These are phyloP conservation scores for Mamestra brassicae DNA, from an alignment of 2,888 invertebrate genomes.

Conservation along the genomic window DNA sequence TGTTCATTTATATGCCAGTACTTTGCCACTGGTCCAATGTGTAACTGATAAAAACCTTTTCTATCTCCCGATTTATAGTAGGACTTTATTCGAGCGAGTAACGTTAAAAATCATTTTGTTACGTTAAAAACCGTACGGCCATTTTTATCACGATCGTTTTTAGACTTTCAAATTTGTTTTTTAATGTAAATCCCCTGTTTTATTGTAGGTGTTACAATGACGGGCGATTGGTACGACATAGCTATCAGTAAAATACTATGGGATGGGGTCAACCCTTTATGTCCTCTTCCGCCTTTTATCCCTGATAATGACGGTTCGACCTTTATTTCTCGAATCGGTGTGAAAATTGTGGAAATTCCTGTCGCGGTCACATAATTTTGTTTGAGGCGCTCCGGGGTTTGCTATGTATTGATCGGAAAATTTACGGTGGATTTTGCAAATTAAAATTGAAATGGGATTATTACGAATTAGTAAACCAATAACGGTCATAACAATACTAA, in stretches of 20 bases:
- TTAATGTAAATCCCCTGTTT: conserved; percentile 46
- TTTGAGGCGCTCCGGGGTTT: conserved; percentile 30
- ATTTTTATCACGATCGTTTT: conserved; percentile 47
- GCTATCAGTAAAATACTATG: conserved; percentile 66
- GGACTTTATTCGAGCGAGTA: conserved; percentile 44
- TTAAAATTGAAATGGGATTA: not conserved
- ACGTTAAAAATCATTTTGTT: conserved; percentile 60
- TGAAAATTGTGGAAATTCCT: conserved; percentile 70
- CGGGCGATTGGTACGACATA: conserved; percentile 45
- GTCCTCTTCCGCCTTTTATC: conserved; percentile 72
- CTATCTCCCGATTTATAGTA: conserved; percentile 52
- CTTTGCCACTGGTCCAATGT: conserved; percentile 32
- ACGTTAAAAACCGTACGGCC: conserved; percentile 36
- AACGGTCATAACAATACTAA: not conserved
- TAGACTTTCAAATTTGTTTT: conserved; percentile 35
- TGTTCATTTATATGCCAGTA: conserved; percentile 55
- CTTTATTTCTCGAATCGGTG: conserved; percentile 71
- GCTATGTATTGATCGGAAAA: conserved; percentile 33
- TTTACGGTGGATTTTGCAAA: conserved; percentile 18
- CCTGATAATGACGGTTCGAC: conserved; percentile 76
- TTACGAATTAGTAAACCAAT: not conserved
- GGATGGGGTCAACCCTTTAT: conserved; percentile 71
- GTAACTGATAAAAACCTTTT: conserved; percentile 56
- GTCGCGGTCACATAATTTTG: conserved; percentile 60
- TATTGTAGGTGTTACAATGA: conserved; percentile 52